Base-by-base conservation (phyloP, 2,797 vertebrate species). In the Sebastes steindachneri region DNA sequence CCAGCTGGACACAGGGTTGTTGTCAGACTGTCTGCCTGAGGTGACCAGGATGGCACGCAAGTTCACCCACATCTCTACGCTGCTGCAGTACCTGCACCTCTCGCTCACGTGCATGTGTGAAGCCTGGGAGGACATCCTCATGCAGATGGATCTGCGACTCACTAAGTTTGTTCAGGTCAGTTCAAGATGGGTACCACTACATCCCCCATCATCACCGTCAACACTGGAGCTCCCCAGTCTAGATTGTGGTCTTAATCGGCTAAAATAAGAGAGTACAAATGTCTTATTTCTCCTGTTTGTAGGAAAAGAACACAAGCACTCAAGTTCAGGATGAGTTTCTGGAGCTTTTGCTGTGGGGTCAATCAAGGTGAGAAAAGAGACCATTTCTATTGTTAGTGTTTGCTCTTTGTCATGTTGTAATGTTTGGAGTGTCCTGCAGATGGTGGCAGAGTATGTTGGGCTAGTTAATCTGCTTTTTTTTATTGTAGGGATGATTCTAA, bases 261-360 rank as follows among this genome's bases (percentile, higher is more conserved):
- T 26, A 9, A 74, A 65, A 60, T 7, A 9, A 77, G 5, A 71
- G 8, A 33, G 4, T 6, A 3, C 1, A 9, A 19, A n/a, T 67
- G 10, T 77, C 6, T 72, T 14, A 1, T 78, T 51, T 63, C 7
- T 9, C 17, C 2, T 57, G 9, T 80, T 55, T 48, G 48, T 59
- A 99, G 98, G 98, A 99, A 87, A 99, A 99, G 93, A 99, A 98
- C 88, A 99, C 98, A 53, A 98, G 95, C 62, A 99, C 97, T n/a
- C 99, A 99, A 76, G 98, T 99, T 77, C 98, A 99, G 65, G 98
- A 99, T 94, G 99, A 99, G 89, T 99, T 99, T 91, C 96, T 99
- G 95, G 97, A 99, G 90, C 95, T 99, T 82, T 92, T 99, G 62
- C 88, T 99, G 55, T 99, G 98, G 98, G 98, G 99, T 55, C 98